These are phyloP conservation scores for Festucalex cinctus DNA, from an alignment of 2,113 vertebrate genomes.

Conservation along the genomic window DNA sequence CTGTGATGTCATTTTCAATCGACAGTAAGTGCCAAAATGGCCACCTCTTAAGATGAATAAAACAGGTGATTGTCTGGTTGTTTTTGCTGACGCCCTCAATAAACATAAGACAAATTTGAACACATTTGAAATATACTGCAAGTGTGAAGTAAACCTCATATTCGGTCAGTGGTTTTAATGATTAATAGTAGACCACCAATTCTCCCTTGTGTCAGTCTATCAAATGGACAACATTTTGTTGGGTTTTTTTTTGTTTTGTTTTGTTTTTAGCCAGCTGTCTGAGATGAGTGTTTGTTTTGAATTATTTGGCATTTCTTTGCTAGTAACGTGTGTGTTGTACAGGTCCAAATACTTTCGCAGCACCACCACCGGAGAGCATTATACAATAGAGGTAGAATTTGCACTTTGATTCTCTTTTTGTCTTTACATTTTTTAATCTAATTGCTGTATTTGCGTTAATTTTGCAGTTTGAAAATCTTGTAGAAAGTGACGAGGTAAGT, in stretches of 20 bases:
- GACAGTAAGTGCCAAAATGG: too few species aligned
- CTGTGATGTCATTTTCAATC: too few species aligned
- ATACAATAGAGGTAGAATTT: constrained; percentile 67
- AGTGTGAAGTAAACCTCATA: too few species aligned
- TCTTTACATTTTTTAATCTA: background rate
- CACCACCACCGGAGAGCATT: constrained; percentile 71
- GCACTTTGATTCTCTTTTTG: background rate
- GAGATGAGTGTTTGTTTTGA: too few species aligned
- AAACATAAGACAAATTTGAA: background rate
- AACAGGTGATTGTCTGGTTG: background rate
- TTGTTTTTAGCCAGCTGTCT: too few species aligned
- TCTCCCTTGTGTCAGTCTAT: too few species aligned
- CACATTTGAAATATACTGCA: background rate
- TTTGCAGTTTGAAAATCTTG: constrained; percentile 78
- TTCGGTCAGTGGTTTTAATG: too few species aligned
- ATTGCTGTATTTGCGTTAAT: background rate
- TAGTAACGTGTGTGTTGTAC: constrained; percentile 14
- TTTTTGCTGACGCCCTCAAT: background rate
- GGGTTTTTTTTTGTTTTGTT: too few species aligned
- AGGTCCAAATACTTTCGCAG: constrained; percentile 77
- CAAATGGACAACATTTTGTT: too few species aligned
- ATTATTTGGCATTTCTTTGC: background rate
- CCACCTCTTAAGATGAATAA: too few species aligned
- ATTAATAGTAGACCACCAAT: too few species aligned
- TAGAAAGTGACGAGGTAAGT: constrained; percentile 78